Evolutionary conservation across 2,888 invertebrate genomes (phyloP).

Genomic region (Monopis laevigella): DNA sequence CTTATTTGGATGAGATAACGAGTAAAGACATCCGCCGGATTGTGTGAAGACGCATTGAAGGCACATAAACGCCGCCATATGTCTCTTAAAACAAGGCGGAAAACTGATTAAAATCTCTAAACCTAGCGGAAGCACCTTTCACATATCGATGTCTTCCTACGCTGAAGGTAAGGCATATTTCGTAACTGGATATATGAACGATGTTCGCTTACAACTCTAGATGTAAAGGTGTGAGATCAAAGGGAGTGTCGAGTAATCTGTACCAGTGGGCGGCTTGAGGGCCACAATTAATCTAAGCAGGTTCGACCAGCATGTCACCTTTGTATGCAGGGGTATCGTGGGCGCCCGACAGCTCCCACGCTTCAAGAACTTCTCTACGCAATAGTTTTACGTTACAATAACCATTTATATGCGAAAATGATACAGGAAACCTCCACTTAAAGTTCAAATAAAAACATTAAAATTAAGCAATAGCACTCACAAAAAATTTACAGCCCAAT

Average conservation of each 20-base stretch:
- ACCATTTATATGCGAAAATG: too few relatives aligned
- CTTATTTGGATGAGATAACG: conserved; percentile 48
- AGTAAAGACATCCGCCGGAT: conserved; percentile 43
- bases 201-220: too few relatives aligned
- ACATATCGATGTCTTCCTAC: too few relatives aligned
- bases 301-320: conserved; percentile 40
- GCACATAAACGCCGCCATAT: too few relatives aligned
- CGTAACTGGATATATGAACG: too few relatives aligned
- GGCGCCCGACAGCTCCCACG: conserved; percentile 46
- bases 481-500: not conserved
- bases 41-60: conserved; percentile 25
- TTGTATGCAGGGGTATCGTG: conserved; percentile 24
- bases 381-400: too few relatives aligned
- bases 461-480: not conserved
- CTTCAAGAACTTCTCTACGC: too few relatives aligned
- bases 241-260: conserved; percentile 16
- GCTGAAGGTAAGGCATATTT: too few relatives aligned
- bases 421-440: too few relatives aligned
- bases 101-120: too few relatives aligned
- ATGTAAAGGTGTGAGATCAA: not conserved
- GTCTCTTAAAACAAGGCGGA: too few relatives aligned
- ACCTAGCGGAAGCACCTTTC: too few relatives aligned
- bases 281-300: conserved; percentile 40
- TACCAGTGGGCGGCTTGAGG: conserved; percentile 30
- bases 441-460: not conserved